A percentile compares a stretch with the other conserved stretches of the same genome.
phyloP scores from a whole-genome alignment of 2,113 vertebrate genomes.

The Ciconia boyciana region DNA sequence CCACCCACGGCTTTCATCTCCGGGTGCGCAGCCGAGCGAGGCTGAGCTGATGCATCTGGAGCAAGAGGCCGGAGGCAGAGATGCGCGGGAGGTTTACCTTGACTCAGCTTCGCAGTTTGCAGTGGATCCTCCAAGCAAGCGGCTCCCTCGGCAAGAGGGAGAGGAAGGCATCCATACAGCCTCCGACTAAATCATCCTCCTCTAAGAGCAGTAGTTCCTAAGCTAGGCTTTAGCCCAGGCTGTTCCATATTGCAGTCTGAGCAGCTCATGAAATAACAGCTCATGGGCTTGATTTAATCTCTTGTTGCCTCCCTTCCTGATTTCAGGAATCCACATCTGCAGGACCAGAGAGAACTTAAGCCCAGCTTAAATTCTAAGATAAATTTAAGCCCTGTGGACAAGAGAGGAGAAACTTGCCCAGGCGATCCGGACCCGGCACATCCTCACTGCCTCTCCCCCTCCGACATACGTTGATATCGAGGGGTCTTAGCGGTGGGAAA shows the following conservation, averaged over 20 bases:
- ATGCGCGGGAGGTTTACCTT: too few species aligned
- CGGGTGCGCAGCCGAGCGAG: background rate
- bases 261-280: background rate
- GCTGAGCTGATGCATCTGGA: background rate
- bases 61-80: background rate
- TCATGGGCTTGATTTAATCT: background rate
- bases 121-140: background rate
- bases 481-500: background rate
- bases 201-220: background rate
- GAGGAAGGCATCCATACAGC: background rate
- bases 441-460: background rate
- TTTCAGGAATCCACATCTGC: background rate
- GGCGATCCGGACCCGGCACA: accelerated
- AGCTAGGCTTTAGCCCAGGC: background rate
- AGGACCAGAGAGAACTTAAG: background rate
- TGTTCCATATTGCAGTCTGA: accelerated
- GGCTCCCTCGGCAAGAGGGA: background rate
- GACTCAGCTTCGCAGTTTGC: background rate
- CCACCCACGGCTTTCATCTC: background rate
- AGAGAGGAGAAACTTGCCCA: background rate
- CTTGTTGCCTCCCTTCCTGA: background rate
- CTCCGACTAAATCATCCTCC: background rate
- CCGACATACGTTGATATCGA: background rate
- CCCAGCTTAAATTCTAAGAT: background rate
- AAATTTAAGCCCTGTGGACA: background rate